phyloP scores from a whole-genome alignment of 35 echinoderm and acorn worm genomes.

The Nesometra sesokonis region DNA sequence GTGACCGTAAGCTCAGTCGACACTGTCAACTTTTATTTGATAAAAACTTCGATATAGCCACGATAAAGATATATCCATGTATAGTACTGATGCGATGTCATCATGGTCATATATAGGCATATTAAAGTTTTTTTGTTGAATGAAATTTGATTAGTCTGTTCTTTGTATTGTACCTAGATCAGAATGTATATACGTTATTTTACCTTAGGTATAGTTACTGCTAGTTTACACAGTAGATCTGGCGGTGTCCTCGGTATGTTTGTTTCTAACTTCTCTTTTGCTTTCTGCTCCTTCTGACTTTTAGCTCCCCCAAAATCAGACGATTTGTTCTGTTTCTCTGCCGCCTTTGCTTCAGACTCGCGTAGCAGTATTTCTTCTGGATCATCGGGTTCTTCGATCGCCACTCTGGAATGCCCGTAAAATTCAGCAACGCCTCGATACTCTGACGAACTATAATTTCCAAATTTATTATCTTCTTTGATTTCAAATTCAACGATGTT shows the following conservation, averaged over 20 bases:
- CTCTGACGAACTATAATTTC: conserved; percentile 77
- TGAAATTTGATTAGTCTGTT: no score
- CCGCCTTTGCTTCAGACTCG: conserved; percentile 79
- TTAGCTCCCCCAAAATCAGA: conserved; percentile 29
- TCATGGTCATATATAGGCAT: no score
- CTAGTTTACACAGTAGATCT: conserved; percentile 61
- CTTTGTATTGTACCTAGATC: no score
- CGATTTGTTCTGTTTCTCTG: conserved; percentile 54
- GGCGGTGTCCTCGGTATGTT: conserved; percentile 12
- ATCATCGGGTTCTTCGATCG: conserved; percentile 76
- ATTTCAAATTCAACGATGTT: conserved; percentile 48
- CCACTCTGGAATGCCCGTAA: conserved; percentile 50
- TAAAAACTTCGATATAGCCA: no score
- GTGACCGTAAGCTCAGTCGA: no score
- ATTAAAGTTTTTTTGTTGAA: no score
- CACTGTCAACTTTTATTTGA: no score
- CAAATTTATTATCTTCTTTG: conserved; percentile 57
- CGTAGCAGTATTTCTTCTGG: conserved; percentile 70
- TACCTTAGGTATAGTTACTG: conserved; percentile 80
- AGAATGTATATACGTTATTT: not conserved
- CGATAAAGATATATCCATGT: no score
- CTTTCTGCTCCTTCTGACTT: conserved; percentile 54
- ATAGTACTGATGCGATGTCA: no score
- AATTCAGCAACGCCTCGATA: conserved; percentile 84
- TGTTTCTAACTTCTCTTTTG: conserved; percentile 40